Evolutionary conservation across 2,113 vertebrate species (phyloP), one percentile per base, ranked within the genome.

Genomic region (Edolisoma coerulescens): DNA sequence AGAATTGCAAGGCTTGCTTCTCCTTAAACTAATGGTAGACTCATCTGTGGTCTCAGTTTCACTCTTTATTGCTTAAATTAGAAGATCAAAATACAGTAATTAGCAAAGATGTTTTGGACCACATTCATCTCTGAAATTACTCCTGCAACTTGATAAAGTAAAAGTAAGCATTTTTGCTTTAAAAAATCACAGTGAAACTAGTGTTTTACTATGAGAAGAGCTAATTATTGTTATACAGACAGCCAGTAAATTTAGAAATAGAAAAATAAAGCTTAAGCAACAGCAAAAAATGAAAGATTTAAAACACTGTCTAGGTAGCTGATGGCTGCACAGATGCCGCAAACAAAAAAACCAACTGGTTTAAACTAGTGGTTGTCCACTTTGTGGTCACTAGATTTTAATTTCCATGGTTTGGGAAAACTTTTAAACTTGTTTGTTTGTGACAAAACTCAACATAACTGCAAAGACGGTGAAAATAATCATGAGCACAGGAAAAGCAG

Each of bases 1-100:
- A 96, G 75, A 84, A 94, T 81, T 94, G 88, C 73, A 95, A 92
- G 84, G 10, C 50, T 77, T 61, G 52, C 50, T 84, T 91, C 91
- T 82, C 54, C 65, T 94, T 79, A 80, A 84, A 70, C 75, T 89
- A 87, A 79, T 67, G 56, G 68, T 37, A 71, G 79, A 42, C n/a
- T 77, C 19, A 32, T 70, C 54, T 16, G 4, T 52, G n/a, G 42
- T 91, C 52, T 89, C 50, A 61, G 50, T 86, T 95, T 84, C 27
- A 59, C 13, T 81, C 42, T 83, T 59, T 39, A 54, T 64, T 91
- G 60, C 57, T 91, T 87, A 85, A 93, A 89, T 71, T 93, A 94
- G 77, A 89, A 79, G 52, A 89, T 32, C n/a, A 90, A 80, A 94
- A 82, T 63, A 45, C 54, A 80, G 17, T 50, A 24, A 41, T 86